Conservation (phyloP, 2,113 vertebrate genomes). For the Equus przewalskii region DNA sequence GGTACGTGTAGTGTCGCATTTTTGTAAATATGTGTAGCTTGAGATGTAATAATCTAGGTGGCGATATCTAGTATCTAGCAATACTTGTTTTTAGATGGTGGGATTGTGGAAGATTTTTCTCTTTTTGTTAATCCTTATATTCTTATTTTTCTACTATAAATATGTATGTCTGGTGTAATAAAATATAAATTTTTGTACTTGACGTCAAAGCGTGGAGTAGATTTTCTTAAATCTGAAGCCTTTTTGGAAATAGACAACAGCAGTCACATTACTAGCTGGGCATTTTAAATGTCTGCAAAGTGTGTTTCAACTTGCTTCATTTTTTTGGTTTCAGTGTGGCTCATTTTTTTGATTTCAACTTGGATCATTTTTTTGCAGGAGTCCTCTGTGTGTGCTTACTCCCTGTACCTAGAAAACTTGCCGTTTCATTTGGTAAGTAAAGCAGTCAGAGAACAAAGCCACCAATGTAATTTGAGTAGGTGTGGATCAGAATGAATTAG, state of each 20-base stretch:
- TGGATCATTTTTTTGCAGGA: background rate
- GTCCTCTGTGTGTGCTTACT: slow-evolving; percentile 27
- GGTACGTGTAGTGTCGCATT: background rate
- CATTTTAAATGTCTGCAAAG: slow-evolving; percentile 30
- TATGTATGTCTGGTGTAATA: background rate
- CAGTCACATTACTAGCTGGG: background rate
- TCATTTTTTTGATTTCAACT: background rate
- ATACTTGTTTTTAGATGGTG: background rate
- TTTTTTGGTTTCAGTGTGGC: background rate
- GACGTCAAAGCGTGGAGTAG: background rate
- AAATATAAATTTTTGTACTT: slow-evolving; percentile 11
- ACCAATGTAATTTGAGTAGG: slow-evolving; percentile 52
- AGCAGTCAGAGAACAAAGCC: slow-evolving; percentile 65
- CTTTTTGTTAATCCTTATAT: slow-evolving; percentile 10
- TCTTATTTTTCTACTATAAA: background rate
- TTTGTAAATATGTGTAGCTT: background rate
- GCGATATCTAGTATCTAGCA: background rate
- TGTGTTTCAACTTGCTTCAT: background rate
- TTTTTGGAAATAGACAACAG: background rate
- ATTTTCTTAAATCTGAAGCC: background rate
- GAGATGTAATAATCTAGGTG: background rate
- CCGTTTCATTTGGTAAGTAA: slow-evolving; percentile 55
- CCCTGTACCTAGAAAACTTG: slow-evolving; percentile 40
- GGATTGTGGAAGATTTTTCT: background rate
- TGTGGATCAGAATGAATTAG: slow-evolving; percentile 72